phyloP scores from a whole-genome alignment of 2,888 invertebrate species.

The Zonitis immaculata region DNA sequence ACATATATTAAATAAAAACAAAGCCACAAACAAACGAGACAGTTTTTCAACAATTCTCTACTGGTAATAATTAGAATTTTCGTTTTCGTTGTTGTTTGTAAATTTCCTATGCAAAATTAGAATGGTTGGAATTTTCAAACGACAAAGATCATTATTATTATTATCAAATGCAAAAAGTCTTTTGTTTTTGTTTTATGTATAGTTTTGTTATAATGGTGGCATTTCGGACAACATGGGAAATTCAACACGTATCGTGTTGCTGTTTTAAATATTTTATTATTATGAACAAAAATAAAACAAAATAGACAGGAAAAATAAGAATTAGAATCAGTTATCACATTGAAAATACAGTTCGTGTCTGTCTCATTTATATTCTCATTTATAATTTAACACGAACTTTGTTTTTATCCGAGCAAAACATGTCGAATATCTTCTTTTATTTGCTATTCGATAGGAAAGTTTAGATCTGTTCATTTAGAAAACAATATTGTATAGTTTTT shows the following conservation, averaged over 20 bases:
- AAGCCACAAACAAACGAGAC: slow-evolving; percentile 11
- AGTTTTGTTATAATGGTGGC: too few relatives aligned
- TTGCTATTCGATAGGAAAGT: neutral
- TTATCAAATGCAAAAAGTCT: too few relatives aligned
- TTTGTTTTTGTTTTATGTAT: too few relatives aligned
- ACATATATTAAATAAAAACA: slow-evolving; percentile 4
- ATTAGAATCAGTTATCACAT: slow-evolving; percentile 16
- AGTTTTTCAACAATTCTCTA: slow-evolving; percentile 10
- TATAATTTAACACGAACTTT: slow-evolving; percentile 14
- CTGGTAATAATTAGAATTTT: slow-evolving; percentile 10
- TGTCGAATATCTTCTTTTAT: slow-evolving; percentile 12
- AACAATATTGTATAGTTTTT: too few relatives aligned
- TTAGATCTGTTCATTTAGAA: too few relatives aligned
- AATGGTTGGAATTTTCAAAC: neutral
- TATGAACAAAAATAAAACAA: too few relatives aligned
- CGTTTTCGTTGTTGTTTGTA: slow-evolving; percentile 7
- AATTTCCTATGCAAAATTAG: slow-evolving; percentile 19
- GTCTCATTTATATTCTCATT: slow-evolving; percentile 10
- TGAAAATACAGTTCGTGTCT: slow-evolving; percentile 16
- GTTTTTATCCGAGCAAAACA: slow-evolving; percentile 9
- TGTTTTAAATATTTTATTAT: too few relatives aligned
- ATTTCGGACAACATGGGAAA: too few relatives aligned
- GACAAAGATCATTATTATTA: too few relatives aligned
- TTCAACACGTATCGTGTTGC: too few relatives aligned
- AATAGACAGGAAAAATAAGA: slow-evolving; percentile 6